Base-by-base conservation (phyloP, 2,113 vertebrate genomes). In the Geothlypis trichas region DNA sequence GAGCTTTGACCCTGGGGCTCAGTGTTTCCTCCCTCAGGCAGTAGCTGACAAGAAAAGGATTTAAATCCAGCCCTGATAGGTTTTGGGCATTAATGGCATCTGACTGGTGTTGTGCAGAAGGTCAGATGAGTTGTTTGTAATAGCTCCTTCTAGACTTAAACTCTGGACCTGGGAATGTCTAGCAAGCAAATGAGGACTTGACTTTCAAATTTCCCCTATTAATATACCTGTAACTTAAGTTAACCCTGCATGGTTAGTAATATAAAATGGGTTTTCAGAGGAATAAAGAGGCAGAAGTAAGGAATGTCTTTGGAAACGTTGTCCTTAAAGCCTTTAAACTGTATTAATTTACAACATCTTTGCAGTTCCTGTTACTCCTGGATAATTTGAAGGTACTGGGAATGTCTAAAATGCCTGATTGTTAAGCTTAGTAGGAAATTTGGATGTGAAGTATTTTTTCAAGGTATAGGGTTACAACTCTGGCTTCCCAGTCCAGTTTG, bases 381-480 rank as follows among this genome's bases (percentile, higher is more conserved):
- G 61, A 55, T 82, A 61, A 82, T 87, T 26, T 42, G 78, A 92
- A 87, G 61, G 65, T 82, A 49, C 35, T 8, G 23, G 74, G 76
- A 78, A 71, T 78, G 69, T 83, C 75, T 93, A 71, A 89, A 85
- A 79, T 65, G 85, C 76, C 73, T 67, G 61, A 57, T 88, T 73
- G 66, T 90, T 68, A 65, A 93, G 83, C 51, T 87, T 73, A 74
- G 59, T 52, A 61, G 2, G 10, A 84, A 94, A 92, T 86, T 68
- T 84, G 89, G 67, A 57, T 69, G 75, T 27, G 83, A 88, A 74
- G 28, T 93, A 51, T 69, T 88, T 93, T 93, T 91, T 92, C 57
- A 51, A 20, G 68, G 65, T 46, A 3, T 67, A 93, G 65, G 23
- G 52, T 93, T 95, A 63, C 94, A 93, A 27, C 83, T 74, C 86